A percentile compares a stretch with the other conserved stretches of the same genome.
These are phyloP conservation scores for Gambusia yucatana DNA, from an alignment of 2,797 vertebrate species.

Conservation along the genomic window DNA sequence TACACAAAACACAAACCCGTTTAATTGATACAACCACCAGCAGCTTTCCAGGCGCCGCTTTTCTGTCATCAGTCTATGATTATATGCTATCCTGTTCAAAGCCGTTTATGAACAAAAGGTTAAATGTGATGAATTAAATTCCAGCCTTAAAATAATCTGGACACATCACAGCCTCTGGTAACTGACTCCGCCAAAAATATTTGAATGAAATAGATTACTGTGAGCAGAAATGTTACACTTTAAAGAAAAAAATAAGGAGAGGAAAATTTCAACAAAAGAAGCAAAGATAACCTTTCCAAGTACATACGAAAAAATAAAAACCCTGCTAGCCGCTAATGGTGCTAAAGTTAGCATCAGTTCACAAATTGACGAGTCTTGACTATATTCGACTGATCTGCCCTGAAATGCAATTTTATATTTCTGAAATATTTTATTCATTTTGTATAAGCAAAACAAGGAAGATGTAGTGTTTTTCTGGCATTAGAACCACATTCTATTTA, in stretches of 20 bases:
- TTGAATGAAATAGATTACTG: neutral
- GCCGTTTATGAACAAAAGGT: slow-evolving; percentile 20
- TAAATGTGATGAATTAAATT: neutral
- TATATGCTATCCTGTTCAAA: slow-evolving; percentile 21
- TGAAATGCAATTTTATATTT: too few species aligned
- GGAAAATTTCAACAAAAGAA: neutral
- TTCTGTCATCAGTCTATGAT: slow-evolving; percentile 48
- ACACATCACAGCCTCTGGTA: neutral
- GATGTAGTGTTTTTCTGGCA: too few species aligned
- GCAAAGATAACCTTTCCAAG: too few species aligned
- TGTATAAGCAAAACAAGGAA: too few species aligned
- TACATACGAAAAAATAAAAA: too few species aligned
- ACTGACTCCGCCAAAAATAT: neutral
- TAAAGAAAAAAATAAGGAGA: neutral
- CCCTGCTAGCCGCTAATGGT: too few species aligned
- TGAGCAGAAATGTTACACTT: neutral
- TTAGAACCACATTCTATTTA: too few species aligned
- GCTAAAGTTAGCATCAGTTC: neutral
- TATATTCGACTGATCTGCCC: too few species aligned
- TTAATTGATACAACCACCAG: slow-evolving; percentile 71
- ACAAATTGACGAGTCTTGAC: neutral
- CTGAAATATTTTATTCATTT: too few species aligned
- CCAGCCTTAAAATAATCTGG: neutral
- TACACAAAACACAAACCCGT: slow-evolving; percentile 61
- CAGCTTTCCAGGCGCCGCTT: slow-evolving; percentile 36